Evolutionary conservation across 1,140 invertebrate species (phyloP).

Genomic region (Drosophila tristis): DNA sequence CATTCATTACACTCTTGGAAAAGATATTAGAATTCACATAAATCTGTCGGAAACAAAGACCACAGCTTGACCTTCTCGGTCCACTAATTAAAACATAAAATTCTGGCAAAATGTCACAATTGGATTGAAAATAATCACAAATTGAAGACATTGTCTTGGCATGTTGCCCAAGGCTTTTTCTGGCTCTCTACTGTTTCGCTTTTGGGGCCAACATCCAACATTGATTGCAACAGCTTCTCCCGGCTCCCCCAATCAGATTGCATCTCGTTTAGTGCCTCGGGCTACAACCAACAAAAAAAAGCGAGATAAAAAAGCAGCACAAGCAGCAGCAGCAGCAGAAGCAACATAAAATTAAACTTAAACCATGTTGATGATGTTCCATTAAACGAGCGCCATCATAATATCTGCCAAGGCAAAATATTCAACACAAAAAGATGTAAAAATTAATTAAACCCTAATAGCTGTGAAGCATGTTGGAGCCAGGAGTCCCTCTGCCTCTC

Average conservation of each 20-base stretch:
- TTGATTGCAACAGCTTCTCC: conserved; percentile 32
- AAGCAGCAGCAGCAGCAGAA: conserved; percentile 2
- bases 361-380: conserved; percentile 34
- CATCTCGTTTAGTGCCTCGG: conserved; percentile 4
- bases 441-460: conserved; percentile 59
- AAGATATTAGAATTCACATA: conserved; percentile 5
- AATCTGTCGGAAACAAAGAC: conserved; percentile 15
- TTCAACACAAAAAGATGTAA: conserved; percentile 44
- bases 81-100: conserved; percentile 44
- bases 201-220: no score
- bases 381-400: conserved; percentile 47
- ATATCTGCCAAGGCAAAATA: conserved; percentile 45
- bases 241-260: conserved; percentile 3
- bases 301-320: neutral
- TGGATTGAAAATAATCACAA: conserved; percentile 21
- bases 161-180: conserved; percentile 14
- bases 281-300: conserved; percentile 9
- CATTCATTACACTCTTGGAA: neutral
- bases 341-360: conserved; percentile 47
- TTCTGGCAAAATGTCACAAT: conserved; percentile 32
- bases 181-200: neutral
- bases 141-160: conserved; percentile 31
- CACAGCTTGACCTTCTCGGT: neutral
- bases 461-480: conserved; percentile 35
- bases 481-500: neutral